Percentiles rank a stretch among this genome's conserved stretches.
These are phyloP conservation scores for Helicorthomorpha holstii DNA, from an alignment of 1,140 invertebrate species.

Conservation along the genomic window DNA sequence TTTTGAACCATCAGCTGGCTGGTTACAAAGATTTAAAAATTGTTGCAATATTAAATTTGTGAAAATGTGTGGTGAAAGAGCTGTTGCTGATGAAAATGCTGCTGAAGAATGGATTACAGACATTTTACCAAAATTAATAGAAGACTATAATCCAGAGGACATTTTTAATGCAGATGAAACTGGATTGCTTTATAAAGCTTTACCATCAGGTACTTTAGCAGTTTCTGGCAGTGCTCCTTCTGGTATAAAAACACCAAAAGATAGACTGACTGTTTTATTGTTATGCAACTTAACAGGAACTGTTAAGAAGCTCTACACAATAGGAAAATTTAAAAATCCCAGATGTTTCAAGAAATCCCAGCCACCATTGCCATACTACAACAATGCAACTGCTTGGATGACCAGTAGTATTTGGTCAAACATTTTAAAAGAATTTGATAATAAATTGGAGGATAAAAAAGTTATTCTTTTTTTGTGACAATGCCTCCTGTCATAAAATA, in stretches of 20 bases:
- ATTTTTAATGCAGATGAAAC: neutral
- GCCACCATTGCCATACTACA: neutral
- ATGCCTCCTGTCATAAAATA: neutral
- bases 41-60: conserved; percentile 12
- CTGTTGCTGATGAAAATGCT: neutral
- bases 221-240: conserved; percentile 6
- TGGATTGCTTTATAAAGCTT: neutral
- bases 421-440: neutral
- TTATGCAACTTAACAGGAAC: neutral
- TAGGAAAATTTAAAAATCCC: neutral
- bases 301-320: neutral
- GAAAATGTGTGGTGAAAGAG: neutral
- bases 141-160: neutral
- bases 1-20: conserved; percentile 19
- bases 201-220: conserved; percentile 10
- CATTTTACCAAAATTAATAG: neutral
- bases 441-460: neutral
- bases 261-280: neutral
- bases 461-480: neutral
- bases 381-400: neutral
- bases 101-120: neutral
- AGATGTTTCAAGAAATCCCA: neutral
- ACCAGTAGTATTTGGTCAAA: neutral
- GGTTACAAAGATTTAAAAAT: conserved; percentile 13
- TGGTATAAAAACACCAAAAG: neutral